A percentile compares a stretch with the other conserved stretches of the same genome.
These are phyloP conservation scores for Tribolium freemani DNA, from an alignment of 2,888 invertebrate species.

Conservation along the genomic window DNA sequence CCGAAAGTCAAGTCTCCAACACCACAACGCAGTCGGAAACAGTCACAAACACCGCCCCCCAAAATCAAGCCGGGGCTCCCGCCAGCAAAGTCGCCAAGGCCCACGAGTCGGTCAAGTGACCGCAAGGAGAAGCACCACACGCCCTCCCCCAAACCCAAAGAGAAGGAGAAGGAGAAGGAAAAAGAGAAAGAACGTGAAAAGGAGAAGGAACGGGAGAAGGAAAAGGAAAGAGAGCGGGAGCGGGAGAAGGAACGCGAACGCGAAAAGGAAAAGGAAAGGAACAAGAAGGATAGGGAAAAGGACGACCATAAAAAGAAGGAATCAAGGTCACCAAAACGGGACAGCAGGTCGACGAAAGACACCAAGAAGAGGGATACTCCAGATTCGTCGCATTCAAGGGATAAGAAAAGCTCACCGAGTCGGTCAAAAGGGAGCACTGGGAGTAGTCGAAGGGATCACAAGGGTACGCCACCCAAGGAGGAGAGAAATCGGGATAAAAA, in stretches of 20 bases:
- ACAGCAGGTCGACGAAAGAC: slow-evolving; percentile 46
- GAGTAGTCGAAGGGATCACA: slow-evolving; percentile 59
- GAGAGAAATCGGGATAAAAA: slow-evolving; percentile 64
- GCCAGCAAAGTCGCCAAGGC: slow-evolving; percentile 63
- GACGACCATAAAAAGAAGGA: slow-evolving; percentile 66
- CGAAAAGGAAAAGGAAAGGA: slow-evolving; percentile 59
- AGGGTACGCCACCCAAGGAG: slow-evolving; percentile 68
- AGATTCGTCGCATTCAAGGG: slow-evolving; percentile 65
- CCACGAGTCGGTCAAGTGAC: slow-evolving; percentile 59
- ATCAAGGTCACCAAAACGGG: slow-evolving; percentile 64
- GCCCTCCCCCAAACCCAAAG: slow-evolving; percentile 64
- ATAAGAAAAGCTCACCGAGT: slow-evolving; percentile 61
- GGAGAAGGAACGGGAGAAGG: slow-evolving; percentile 64
- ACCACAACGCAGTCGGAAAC: slow-evolving; percentile 59
- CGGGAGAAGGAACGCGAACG: slow-evolving; percentile 70
- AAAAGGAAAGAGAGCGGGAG: slow-evolving; percentile 69
- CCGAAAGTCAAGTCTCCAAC: slow-evolving; percentile 61
- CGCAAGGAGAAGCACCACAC: slow-evolving; percentile 65
- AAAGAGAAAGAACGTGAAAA: slow-evolving; percentile 58
- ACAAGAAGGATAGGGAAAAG: slow-evolving; percentile 67
- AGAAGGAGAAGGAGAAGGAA: slow-evolving; percentile 64
- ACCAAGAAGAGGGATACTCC: slow-evolving; percentile 65
- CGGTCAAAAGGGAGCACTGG: slow-evolving; percentile 58
- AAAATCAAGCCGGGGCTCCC: slow-evolving; percentile 59
- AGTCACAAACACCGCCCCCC: slow-evolving; percentile 66